A percentile compares a stretch with the other conserved stretches of the same genome.
Evolutionary conservation across 2,113 vertebrate genomes (phyloP).

Genomic region (Protobothrops flavoviridis): DNA sequence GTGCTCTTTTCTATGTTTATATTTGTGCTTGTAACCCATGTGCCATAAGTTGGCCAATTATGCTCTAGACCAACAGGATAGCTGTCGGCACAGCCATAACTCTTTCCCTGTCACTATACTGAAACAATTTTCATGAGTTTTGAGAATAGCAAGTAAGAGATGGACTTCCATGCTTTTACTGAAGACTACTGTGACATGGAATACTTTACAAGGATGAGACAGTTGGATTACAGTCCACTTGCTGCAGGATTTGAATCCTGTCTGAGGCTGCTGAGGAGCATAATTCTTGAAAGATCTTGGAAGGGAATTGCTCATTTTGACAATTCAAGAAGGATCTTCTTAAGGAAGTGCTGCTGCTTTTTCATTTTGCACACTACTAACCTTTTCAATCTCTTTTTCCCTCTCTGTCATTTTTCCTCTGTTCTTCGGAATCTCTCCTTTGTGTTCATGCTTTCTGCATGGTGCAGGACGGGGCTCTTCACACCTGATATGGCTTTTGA

Average conservation of each 20-base stretch:
- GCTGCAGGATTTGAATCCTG: background rate
- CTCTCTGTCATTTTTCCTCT: constrained; percentile 24
- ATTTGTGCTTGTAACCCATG: background rate
- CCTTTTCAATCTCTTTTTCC: constrained; percentile 50
- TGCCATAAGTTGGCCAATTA: background rate
- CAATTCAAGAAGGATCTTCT: constrained; percentile 50
- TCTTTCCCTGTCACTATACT: background rate
- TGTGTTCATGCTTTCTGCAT: constrained; percentile 49
- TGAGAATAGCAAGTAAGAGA: background rate
- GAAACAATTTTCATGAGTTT: background rate
- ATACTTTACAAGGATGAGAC: background rate
- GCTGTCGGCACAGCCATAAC: background rate
- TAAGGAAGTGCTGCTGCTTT: constrained; percentile 45
- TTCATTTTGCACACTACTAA: constrained; percentile 55
- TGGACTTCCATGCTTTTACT: background rate
- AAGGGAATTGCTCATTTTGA: background rate
- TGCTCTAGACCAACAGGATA: background rate
- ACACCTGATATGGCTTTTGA: constrained; percentile 75
- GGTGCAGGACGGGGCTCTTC: constrained; percentile 74
- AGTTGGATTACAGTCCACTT: too few species aligned
- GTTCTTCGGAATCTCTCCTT: constrained; percentile 50
- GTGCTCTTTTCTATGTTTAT: background rate
- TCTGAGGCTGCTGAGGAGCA: background rate
- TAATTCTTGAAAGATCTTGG: background rate
- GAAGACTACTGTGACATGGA: background rate